Percentiles rank a stretch among this genome's conserved stretches.
phyloP scores from a whole-genome alignment of 2,113 vertebrate genomes.

The Ceuthmochares aereus region DNA sequence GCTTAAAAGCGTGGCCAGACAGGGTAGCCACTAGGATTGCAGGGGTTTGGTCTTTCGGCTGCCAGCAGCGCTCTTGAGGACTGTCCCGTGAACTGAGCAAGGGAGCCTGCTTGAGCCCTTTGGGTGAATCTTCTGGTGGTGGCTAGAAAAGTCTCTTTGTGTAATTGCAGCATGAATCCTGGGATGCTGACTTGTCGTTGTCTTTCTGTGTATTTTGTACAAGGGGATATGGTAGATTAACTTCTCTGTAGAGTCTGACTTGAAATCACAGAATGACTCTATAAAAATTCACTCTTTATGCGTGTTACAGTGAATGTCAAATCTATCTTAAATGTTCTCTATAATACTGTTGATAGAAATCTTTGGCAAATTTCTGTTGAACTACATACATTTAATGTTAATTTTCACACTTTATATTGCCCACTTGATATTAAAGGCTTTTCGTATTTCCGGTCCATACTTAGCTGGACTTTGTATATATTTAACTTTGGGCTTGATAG shows the following conservation, averaged over 20 bases:
- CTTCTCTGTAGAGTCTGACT: neutral
- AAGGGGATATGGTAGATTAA: neutral
- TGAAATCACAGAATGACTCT: neutral
- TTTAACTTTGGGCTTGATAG: neutral
- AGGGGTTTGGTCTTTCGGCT: rapidly evolving
- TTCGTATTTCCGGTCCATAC: rapidly evolving
- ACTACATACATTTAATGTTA: neutral
- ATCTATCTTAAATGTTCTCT: neutral
- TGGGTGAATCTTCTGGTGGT: neutral
- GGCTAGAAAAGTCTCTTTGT: neutral
- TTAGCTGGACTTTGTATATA: neutral
- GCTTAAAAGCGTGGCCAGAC: neutral
- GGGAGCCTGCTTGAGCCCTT: neutral
- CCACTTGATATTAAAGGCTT: neutral
- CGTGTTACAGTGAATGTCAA: neutral
- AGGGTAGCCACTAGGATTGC: rapidly evolving
- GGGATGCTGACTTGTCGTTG: neutral
- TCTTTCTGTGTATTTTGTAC: neutral
- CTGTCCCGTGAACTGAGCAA: neutral
- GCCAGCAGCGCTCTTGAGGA: neutral
- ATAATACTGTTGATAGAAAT: neutral
- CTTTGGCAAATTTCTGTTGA: neutral
- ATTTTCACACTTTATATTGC: neutral
- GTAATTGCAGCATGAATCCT: neutral
- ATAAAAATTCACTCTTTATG: neutral